These are phyloP conservation scores for Sebastes matsubarae DNA, from an alignment of 2,797 vertebrate genomes.

Conservation along the genomic window DNA sequence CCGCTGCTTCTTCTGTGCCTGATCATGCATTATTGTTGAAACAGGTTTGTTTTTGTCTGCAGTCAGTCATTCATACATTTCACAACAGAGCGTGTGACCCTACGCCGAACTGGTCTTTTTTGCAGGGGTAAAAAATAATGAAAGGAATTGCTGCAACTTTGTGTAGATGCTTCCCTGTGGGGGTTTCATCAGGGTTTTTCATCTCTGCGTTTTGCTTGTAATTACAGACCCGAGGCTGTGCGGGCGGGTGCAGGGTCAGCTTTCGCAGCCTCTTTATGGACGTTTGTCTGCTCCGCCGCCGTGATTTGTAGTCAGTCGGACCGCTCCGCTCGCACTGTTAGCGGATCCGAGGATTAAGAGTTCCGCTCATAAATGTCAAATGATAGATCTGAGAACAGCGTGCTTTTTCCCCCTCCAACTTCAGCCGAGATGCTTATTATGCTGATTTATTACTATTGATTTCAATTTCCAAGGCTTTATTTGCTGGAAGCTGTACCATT, in stretches of 20 bases:
- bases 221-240: conserved; percentile 53
- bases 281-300: conserved; percentile 17
- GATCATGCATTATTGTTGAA: not conserved
- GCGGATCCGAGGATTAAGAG: conserved; percentile 68
- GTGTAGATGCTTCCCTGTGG: conserved; percentile 19
- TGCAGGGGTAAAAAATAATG: conserved; percentile 11
- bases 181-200: conserved; percentile 47
- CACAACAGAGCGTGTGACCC: conserved; percentile 2
- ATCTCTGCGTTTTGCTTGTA: conserved; percentile 54
- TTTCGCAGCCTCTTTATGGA: conserved; percentile 30
- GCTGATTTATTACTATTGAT: conserved; percentile 78
- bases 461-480: conserved; percentile 74
- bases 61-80: not conserved
- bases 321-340: conserved; percentile 22
- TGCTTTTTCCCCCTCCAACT: conserved; percentile 39
- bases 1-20: not conserved
- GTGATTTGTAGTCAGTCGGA: conserved; percentile 49
- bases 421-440: conserved; percentile 69
- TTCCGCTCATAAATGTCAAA: conserved; percentile 70
- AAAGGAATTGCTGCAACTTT: conserved; percentile 27
- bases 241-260: conserved; percentile 33
- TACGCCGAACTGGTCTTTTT: not conserved
- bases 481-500: conserved; percentile 65
- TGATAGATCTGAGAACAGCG: conserved; percentile 67
- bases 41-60: not conserved